Conservation (phyloP, 2,888 invertebrate genomes). For the Drosophila ustulata region DNA sequence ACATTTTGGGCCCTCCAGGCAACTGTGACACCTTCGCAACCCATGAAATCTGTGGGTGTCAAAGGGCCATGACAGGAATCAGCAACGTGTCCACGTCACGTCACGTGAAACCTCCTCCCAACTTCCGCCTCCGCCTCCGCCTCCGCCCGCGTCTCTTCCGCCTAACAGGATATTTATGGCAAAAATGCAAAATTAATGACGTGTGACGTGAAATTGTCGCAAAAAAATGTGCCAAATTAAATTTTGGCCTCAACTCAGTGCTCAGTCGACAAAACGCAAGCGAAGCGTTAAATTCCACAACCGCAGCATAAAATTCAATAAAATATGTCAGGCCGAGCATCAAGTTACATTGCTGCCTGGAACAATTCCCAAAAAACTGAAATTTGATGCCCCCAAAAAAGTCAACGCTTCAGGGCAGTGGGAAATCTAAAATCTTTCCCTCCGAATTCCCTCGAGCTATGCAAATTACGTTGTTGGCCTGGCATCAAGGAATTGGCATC, state of each 20-base stretch:
- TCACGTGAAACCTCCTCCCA: constrained; percentile 29
- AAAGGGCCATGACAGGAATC: background rate
- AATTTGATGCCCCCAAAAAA: background rate
- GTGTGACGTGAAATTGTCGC: constrained; percentile 73
- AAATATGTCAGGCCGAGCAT: constrained; percentile 40
- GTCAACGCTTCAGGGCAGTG: background rate
- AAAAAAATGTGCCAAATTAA: constrained; percentile 61
- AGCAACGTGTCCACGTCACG: constrained; percentile 49
- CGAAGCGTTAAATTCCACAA: constrained; percentile 53
- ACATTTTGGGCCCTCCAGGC: constrained; percentile 25
- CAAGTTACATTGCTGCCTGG: constrained; percentile 6
- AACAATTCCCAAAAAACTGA: constrained; percentile 1
- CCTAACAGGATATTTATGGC: constrained; percentile 71
- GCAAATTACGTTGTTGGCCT: background rate
- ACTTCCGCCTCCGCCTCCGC: background rate
- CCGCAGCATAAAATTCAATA: constrained; percentile 57
- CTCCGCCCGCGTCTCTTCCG: background rate
- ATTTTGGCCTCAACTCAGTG: constrained; percentile 40
- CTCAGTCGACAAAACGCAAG: constrained; percentile 15
- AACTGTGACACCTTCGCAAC: constrained; percentile 42
- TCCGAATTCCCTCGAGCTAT: background rate
- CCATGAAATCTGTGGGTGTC: constrained; percentile 12
- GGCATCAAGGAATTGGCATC: background rate
- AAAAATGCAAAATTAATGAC: constrained; percentile 78
- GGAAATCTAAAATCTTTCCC: constrained; percentile 5